These are phyloP conservation scores for Chelonia mydas DNA, from an alignment of 2,797 vertebrate genomes.

Conservation along the genomic window DNA sequence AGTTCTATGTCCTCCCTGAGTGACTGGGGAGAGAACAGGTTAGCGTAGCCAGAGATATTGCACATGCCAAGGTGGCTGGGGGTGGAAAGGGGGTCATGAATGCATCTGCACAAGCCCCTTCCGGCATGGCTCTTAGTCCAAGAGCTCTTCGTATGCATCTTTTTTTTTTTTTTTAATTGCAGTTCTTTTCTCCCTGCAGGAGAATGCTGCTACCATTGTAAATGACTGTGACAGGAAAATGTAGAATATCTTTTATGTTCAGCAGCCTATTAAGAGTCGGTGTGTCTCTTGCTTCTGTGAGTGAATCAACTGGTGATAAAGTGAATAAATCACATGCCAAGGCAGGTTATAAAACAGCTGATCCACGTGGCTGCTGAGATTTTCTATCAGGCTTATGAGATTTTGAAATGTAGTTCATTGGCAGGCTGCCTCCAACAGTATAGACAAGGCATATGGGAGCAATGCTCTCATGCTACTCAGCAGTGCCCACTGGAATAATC, in stretches of 20 bases:
- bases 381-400: slow-evolving; percentile 68
- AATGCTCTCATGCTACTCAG: slow-evolving; percentile 27
- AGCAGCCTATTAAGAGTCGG: slow-evolving; percentile 44
- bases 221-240: slow-evolving; percentile 13
- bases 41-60: not conserved
- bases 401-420: slow-evolving; percentile 61
- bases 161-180: not conserved
- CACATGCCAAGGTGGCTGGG: rapidly evolving
- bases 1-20: not conserved
- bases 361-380: slow-evolving; percentile 67
- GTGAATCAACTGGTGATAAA: slow-evolving; percentile 63
- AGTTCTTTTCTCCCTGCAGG: not conserved
- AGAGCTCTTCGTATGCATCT: not conserved
- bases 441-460: slow-evolving; percentile 55
- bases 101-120: not conserved
- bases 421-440: slow-evolving; percentile 33
- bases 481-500: slow-evolving; percentile 25
- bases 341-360: slow-evolving; percentile 68
- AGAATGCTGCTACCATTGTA: not conserved
- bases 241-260: not conserved
- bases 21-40: not conserved
- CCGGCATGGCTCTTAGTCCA: not conserved
- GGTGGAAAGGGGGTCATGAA: not conserved
- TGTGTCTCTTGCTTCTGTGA: slow-evolving; percentile 24
- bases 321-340: slow-evolving; percentile 70